Evolutionary conservation across 2,797 vertebrate genomes (phyloP).

Genomic region (Vireo griseus): DNA sequence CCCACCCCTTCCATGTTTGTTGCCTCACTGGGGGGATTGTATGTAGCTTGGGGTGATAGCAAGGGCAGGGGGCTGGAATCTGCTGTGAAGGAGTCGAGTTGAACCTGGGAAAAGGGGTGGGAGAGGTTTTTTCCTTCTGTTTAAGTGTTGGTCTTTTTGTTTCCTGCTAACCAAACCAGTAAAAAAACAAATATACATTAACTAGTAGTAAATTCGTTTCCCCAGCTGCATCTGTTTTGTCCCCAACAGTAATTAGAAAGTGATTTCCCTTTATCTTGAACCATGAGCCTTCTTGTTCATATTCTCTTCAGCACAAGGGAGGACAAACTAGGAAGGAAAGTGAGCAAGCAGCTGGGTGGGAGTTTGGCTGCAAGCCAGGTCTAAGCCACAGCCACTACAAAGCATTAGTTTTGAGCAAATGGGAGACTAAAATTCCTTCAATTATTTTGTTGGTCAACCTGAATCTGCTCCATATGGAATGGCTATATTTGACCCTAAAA

Average conservation of each 20-base stretch:
- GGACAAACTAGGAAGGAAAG: not conserved
- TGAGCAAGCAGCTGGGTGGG: not conserved
- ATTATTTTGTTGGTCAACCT: not conserved
- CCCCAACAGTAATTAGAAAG: not conserved
- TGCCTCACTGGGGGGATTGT: not conserved
- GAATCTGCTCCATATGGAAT: not conserved
- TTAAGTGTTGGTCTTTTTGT: not conserved
- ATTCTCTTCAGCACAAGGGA: not conserved
- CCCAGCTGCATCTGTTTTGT: not conserved
- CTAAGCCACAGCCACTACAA: not conserved
- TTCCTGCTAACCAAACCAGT: not conserved
- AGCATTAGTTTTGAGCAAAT: not conserved
- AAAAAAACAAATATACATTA: not conserved
- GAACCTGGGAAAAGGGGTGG: not conserved
- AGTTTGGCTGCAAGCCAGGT: not conserved
- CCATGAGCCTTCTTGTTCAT: not conserved
- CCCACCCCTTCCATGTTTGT: rapidly evolving
- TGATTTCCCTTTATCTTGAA: not conserved
- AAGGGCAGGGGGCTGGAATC: not conserved
- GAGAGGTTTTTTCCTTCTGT: not conserved
- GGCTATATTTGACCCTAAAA: not conserved
- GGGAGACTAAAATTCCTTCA: not conserved
- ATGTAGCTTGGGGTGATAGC: not conserved
- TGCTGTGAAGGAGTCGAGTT: not conserved
- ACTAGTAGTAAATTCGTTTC: not conserved